Base-by-base conservation (phyloP, 2,888 invertebrate genomes). In the Chouioia cunea region DNA sequence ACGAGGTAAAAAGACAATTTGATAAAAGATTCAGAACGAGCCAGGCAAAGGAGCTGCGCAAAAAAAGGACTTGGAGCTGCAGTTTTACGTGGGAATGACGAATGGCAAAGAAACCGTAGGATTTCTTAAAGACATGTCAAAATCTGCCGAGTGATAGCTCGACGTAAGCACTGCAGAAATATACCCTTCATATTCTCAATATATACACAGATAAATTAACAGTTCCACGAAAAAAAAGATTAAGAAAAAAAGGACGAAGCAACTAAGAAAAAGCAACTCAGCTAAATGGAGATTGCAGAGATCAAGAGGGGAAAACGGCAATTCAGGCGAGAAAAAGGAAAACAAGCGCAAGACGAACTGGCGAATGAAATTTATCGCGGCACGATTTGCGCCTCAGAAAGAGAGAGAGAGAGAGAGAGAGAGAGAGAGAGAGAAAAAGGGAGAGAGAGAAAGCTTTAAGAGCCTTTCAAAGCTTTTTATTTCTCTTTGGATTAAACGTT, bases 361-460 rank as follows among this genome's bases (percentile, higher is more conserved):
- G 74, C 74, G 77, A 76, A 77, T 76, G 68, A 76, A 76, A 77
- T 76, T 76, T 77, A 77, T 76, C 65, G 74, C 76, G 50, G 70
- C 70, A 63, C 76, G 75, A 76, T 78, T 75, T 71, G 73, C 75
- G 71, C 73, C 76, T 70, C 16, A 12, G 2, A 48, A 48, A 48
- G 48, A 48, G 48, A 48, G 18, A 48, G 48, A n/a, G 48, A 50
- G 18, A 50, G 48, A 8, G 12, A 14, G 16, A 48, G 14, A 14
- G n/a, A 14, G 48, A 48, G n/a, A n/a, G n/a, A n/a, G n/a, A n/a
- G n/a, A n/a, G 50, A 36, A 14, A 50, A 60, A 18, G n/a, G 53
- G 14, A 20, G 22, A 59, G 47, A 15, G n/a, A 43, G n/a, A 43
- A 44, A 59, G 52, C 36, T 52, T 58, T 50, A 53, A 43, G 62